Evolutionary conservation across 1,140 invertebrate species (phyloP).

Genomic region (Aphelenchoides besseyi): DNA sequence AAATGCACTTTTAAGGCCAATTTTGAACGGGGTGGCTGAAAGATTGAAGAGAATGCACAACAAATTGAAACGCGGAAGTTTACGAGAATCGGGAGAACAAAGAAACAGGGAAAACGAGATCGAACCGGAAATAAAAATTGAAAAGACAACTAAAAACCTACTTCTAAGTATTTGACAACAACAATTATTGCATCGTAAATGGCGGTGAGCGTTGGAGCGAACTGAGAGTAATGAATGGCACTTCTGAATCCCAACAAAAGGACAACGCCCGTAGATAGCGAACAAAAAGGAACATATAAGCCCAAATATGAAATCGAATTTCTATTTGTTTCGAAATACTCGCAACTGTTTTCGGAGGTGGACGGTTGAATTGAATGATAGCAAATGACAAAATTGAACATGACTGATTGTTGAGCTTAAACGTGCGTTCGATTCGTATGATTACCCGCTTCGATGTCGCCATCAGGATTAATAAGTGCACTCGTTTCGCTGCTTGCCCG

Average conservation of each 20-base stretch:
- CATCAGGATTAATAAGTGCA: neutral
- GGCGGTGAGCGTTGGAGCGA: too few relatives aligned
- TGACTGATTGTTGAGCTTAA: neutral
- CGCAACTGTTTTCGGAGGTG: neutral
- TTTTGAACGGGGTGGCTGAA: too few relatives aligned
- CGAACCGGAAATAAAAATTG: too few relatives aligned
- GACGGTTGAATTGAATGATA: neutral
- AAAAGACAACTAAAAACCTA: conserved; percentile 1
- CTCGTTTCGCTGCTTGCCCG: conserved; percentile 10
- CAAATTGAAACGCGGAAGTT: too few relatives aligned
- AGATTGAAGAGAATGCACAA: too few relatives aligned
- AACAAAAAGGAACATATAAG: neutral
- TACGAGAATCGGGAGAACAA: too few relatives aligned
- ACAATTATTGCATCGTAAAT: conserved; percentile 4
- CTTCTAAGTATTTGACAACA: too few relatives aligned
- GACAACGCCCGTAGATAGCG: neutral
- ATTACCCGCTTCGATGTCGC: neutral
- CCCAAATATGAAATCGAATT: too few relatives aligned
- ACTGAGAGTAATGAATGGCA: neutral
- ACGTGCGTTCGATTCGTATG: neutral
- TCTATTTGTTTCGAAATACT: too few relatives aligned
- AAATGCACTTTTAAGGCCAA: too few relatives aligned
- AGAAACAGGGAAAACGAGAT: too few relatives aligned
- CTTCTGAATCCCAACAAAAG: neutral
- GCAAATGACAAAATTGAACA: neutral